A percentile compares a stretch with the other conserved stretches of the same genome.
phyloP scores from a whole-genome alignment of 2,113 vertebrate species.

The Xyliphius kryptos region DNA sequence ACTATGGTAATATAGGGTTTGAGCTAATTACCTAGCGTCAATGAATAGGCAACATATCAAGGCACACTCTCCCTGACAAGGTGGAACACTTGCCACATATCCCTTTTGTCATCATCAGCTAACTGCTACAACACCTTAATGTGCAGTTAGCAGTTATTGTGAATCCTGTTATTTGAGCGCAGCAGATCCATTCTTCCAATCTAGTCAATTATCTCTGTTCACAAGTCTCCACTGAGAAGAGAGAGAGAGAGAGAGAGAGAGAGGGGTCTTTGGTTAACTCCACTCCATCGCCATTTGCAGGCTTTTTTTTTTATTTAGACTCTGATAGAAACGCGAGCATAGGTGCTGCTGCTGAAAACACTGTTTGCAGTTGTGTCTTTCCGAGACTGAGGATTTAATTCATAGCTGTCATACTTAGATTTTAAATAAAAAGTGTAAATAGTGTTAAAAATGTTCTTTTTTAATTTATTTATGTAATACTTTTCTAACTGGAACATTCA shows the following conservation, averaged over 20 bases:
- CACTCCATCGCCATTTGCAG: constrained; percentile 40
- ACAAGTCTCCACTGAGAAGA: constrained; percentile 35
- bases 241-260: too few species aligned
- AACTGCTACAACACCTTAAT: constrained; percentile 89
- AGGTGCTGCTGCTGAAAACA: constrained; percentile 22
- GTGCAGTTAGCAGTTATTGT: constrained; percentile 81
- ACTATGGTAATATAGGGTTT: constrained; percentile 92
- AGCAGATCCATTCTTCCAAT: constrained; percentile 78
- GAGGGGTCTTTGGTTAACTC: constrained; percentile 45
- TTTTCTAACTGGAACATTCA: too few species aligned
- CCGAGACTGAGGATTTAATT: constrained; percentile 43
- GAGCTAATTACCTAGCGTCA: constrained; percentile 81
- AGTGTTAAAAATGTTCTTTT: too few species aligned
- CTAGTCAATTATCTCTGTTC: constrained; percentile 59
- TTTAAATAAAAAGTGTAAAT: constrained; percentile 23
- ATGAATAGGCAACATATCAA: constrained; percentile 79
- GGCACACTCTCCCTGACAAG: constrained; percentile 84
- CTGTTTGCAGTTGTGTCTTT: constrained; percentile 36
- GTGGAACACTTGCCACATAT: constrained; percentile 85
- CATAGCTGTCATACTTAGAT: constrained; percentile 40
- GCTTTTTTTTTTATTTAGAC: constrained; percentile 23
- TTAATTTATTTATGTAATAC: too few species aligned
- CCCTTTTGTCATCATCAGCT: constrained; percentile 84
- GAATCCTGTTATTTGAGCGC: constrained; percentile 85
- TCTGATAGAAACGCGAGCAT: not conserved